Evolutionary conservation across 30 jellyfish, hydroid and myxozoan species (phyloP), one percentile per base, ranked within the genome.

Genomic region (Aurelia sp.): DNA sequence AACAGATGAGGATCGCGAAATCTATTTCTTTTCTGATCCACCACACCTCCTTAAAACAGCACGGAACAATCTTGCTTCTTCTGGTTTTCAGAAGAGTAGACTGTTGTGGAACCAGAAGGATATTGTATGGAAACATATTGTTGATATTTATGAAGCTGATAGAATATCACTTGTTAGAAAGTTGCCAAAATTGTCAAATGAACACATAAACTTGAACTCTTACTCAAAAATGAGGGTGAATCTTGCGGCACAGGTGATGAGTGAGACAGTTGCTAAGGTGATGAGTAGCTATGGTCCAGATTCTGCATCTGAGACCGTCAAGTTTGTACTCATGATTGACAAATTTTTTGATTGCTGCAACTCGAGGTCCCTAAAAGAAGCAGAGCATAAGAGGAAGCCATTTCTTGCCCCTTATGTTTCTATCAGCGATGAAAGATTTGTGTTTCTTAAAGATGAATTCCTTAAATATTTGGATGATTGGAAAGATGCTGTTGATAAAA

Each of bases 11-110:
- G 44, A 66, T 17, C 50, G 78, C 2, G 20, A 22, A 18, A 66
- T 66, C 11, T 66, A 15, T 66, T 66, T 66, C 78, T 66, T 66
- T 27, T 15, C 47, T 19, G 76, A 65, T 65, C 65, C 81, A 79
- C 71, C 71, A 10, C 90, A 79, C 38, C 69, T 79, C 20, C 30
- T 79, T 13, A 79, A 79, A 65, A 79, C 90, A 20, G 76, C 47
- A 0, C 41, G 73, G 35, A 74, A 74, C 74, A 60, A 22, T 33
- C 79, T 27, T 74, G 86, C 74, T 24, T 74, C 67, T 7, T 78
- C 88, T 78, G 88, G 78, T 59, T 78, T 33, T 78, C 67, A 62
- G 67, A 78, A 62, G 76, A 78, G 67, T 22, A 78, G 88, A 21
- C 66, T 78, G 48, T 58, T 78, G 81, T 17, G 31, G 31, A 40